These are phyloP conservation scores for Acrobasis suavella DNA, from an alignment of 2,888 invertebrate genomes.

Conservation along the genomic window DNA sequence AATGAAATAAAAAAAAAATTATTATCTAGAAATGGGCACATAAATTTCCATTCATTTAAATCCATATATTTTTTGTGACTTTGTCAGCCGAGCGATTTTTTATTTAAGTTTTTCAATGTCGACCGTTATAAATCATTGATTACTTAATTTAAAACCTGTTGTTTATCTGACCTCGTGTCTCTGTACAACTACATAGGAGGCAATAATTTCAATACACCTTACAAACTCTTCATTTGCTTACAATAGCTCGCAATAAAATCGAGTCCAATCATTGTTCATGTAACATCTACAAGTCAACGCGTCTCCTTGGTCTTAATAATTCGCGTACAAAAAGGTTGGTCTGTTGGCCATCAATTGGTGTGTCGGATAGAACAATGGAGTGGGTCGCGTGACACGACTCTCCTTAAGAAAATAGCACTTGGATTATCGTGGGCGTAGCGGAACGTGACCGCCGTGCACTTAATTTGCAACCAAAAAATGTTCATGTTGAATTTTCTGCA, in stretches of 20 bases:
- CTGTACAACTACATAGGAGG: conserved; percentile 10
- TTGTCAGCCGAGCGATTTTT: too few species aligned
- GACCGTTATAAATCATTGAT: conserved; percentile 1
- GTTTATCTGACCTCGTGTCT: conserved; percentile 11
- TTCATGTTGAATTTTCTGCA: conserved; percentile 22
- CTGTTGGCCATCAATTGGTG: conserved; percentile 34
- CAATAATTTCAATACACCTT: conserved; percentile 21
- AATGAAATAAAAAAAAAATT: neutral
- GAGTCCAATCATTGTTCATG: conserved; percentile 17
- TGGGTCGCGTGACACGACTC: conserved; percentile 55
- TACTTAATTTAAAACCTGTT: conserved; percentile 7
- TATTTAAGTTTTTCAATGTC: neutral
- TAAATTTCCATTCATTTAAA: neutral
- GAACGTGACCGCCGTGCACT: conserved; percentile 41
- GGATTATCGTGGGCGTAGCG: conserved; percentile 50
- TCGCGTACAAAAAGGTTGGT: conserved; percentile 24
- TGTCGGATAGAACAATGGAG: conserved; percentile 60
- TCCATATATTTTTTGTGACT: too few species aligned
- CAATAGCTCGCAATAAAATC: conserved; percentile 21
- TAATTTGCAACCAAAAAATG: conserved; percentile 25
- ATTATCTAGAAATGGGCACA: neutral
- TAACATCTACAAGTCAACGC: conserved; percentile 17
- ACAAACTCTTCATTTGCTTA: conserved; percentile 19
- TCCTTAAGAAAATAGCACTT: conserved; percentile 48
- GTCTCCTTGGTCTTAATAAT: conserved; percentile 21